Evolutionary conservation across 2,888 invertebrate species (phyloP).

Genomic region (Drosophila helvetica): DNA sequence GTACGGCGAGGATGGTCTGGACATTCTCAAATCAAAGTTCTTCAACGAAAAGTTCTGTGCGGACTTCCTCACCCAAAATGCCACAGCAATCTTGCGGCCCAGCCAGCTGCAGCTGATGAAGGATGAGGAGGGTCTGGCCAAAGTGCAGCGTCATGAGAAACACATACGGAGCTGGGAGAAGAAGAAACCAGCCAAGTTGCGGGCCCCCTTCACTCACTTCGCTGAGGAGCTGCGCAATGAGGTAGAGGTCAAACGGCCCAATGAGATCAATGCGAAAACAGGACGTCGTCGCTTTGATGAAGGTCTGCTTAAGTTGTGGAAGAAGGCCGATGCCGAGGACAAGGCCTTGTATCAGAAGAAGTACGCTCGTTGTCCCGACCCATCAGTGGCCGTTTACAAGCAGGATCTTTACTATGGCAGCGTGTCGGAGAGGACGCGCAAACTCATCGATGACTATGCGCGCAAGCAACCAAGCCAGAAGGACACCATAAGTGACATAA

Average conservation of each 20-base stretch:
- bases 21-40: constrained; percentile 94
- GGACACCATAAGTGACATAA: constrained; percentile 87
- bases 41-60: constrained; percentile 88
- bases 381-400: constrained; percentile 88
- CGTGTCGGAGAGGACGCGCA: constrained; percentile 91
- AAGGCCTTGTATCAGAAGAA: constrained; percentile 84
- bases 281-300: constrained; percentile 87
- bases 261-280: constrained; percentile 84
- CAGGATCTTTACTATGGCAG: constrained; percentile 92
- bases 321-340: constrained; percentile 86
- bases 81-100: constrained; percentile 87
- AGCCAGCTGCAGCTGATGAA: constrained; percentile 86
- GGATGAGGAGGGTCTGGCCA: constrained; percentile 85
- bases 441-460: constrained; percentile 87
- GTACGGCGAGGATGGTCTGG: constrained; percentile 97
- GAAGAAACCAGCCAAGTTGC: constrained; percentile 84
- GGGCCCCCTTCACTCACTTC: constrained; percentile 87
- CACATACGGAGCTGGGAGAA: constrained; percentile 87
- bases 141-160: constrained; percentile 86
- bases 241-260: constrained; percentile 84
- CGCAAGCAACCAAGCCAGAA: constrained; percentile 83
- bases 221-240: constrained; percentile 85
- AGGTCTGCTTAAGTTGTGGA: constrained; percentile 88
- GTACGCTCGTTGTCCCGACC: constrained; percentile 88
- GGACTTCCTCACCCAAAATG: constrained; percentile 92